These are phyloP conservation scores for Cathartes aura DNA, from an alignment of 2,113 vertebrate species.

Conservation along the genomic window DNA sequence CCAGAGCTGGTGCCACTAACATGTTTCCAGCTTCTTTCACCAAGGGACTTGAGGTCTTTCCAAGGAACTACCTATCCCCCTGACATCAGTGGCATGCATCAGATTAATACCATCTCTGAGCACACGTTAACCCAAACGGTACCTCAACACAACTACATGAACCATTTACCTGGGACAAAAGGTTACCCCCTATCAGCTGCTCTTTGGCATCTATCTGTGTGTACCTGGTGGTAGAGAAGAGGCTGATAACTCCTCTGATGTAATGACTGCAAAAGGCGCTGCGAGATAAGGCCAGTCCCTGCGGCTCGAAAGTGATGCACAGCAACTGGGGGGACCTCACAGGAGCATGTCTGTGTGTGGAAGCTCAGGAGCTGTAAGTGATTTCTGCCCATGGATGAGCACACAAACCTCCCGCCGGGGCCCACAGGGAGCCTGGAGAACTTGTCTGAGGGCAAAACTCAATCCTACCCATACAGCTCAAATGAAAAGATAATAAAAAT, in stretches of 20 bases:
- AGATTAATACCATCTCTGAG: background rate
- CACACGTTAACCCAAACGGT: background rate
- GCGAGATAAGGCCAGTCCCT: background rate
- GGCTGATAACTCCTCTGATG: background rate
- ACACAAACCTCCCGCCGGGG: background rate
- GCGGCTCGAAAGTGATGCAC: rapidly evolving
- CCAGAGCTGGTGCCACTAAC: background rate
- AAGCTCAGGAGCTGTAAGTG: background rate
- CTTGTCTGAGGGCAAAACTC: background rate
- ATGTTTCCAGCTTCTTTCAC: background rate
- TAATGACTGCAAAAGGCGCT: background rate
- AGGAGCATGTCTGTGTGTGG: background rate
- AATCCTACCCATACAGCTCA: background rate
- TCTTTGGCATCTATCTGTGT: background rate
- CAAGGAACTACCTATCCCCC: background rate
- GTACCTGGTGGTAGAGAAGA: background rate
- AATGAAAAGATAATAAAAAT: constrained; percentile 30
- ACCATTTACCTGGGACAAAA: background rate
- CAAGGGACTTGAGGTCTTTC: background rate
- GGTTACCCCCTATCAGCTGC: background rate
- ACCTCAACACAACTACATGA: background rate
- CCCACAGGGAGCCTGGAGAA: background rate
- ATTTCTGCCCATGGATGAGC: background rate
- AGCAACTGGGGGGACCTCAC: background rate
- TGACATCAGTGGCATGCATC: background rate